These are phyloP conservation scores for Apotomis betuletana DNA, from an alignment of 2,888 invertebrate species.

Conservation along the genomic window DNA sequence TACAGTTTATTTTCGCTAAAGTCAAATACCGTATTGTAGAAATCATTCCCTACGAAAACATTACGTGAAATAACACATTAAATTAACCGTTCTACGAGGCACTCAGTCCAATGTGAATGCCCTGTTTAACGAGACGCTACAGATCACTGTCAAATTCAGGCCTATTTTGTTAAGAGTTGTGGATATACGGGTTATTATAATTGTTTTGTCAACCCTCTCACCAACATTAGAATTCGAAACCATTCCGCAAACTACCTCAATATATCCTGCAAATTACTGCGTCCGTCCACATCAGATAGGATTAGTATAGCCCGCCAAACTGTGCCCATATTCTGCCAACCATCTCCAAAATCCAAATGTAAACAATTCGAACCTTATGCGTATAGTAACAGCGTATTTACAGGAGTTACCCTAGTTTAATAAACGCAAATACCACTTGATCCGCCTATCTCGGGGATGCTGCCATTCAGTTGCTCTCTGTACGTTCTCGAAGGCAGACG, in stretches of 20 bases:
- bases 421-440: constrained; percentile 27
- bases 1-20: too few species aligned
- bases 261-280: constrained; percentile 55
- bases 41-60: too few species aligned
- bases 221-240: constrained; percentile 31
- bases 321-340: constrained; percentile 15
- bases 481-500: constrained; percentile 43
- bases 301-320: constrained; percentile 38
- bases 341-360: background rate
- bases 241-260: constrained; percentile 38
- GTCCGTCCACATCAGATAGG: constrained; percentile 44
- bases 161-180: constrained; percentile 1
- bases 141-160: background rate
- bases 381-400: background rate
- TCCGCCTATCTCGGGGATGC: constrained; percentile 43
- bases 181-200: constrained; percentile 25
- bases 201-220: constrained; percentile 33
- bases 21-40: too few species aligned
- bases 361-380: constrained; percentile 33
- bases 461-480: constrained; percentile 47
- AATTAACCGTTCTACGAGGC: too few species aligned
- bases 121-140: constrained; percentile 4
- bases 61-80: too few species aligned
- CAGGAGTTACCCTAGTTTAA: constrained; percentile 10
- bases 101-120: too few species aligned